A percentile compares a stretch with the other conserved stretches of the same genome.
phyloP scores from a whole-genome alignment of 1,140 invertebrate species.

The Nephotettix cincticeps region DNA sequence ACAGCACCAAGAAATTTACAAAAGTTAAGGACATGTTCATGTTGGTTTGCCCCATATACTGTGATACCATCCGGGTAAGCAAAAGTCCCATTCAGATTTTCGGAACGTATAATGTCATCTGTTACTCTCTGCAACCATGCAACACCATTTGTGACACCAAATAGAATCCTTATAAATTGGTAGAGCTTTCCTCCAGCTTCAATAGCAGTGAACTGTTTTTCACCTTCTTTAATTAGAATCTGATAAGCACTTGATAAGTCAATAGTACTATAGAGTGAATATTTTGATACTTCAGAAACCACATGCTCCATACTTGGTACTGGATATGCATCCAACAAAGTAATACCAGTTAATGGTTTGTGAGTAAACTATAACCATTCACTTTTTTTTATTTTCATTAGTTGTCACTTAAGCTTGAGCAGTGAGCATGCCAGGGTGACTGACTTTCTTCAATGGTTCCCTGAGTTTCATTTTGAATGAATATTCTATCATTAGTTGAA shows the following conservation, averaged over 20 bases:
- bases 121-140: slow-evolving; percentile 23
- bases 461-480: no score
- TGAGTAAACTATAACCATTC: neutral
- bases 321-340: neutral
- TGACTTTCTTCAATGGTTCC: neutral
- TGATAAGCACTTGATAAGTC: neutral
- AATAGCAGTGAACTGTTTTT: neutral
- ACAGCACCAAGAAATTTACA: no score
- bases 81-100: neutral
- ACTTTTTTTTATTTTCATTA: neutral
- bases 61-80: neutral
- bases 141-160: slow-evolving; percentile 36
- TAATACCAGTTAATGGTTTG: neutral
- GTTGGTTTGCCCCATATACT: slow-evolving; percentile 10
- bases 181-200: neutral
- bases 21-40: slow-evolving; percentile 4
- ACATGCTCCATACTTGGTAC: neutral
- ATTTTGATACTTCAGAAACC: neutral
- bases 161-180: slow-evolving; percentile 29
- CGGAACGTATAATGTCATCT: neutral
- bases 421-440: neutral
- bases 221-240: neutral
- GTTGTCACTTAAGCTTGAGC: neutral
- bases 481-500: no score
- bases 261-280: neutral